These are phyloP conservation scores for Styela clava DNA, from an alignment of 23 tunicate species.

Conservation along the genomic window DNA sequence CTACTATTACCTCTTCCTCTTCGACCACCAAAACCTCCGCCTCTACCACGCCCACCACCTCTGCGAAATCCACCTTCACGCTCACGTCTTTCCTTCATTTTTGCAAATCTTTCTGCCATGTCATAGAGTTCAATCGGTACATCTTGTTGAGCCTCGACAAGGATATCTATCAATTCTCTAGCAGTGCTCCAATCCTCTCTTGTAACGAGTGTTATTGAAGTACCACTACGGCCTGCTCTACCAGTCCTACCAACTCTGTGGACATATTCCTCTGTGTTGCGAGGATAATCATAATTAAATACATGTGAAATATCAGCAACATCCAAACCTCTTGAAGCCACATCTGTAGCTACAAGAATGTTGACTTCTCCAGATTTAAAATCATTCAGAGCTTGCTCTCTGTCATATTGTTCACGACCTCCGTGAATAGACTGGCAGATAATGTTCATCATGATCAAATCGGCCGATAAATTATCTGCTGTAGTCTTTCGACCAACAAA, in stretches of 20 bases:
- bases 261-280: slow-evolving; percentile 95
- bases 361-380: slow-evolving; percentile 64
- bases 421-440: slow-evolving; percentile 85
- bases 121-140: slow-evolving; percentile 68
- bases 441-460: slow-evolving; percentile 32
- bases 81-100: slow-evolving; percentile 67
- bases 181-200: slow-evolving; percentile 84
- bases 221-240: slow-evolving; percentile 76
- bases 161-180: slow-evolving; percentile 62
- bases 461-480: slow-evolving; percentile 65
- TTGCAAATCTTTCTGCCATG: slow-evolving; percentile 85
- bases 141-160: slow-evolving; percentile 76
- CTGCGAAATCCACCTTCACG: slow-evolving; percentile 44
- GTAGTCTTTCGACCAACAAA: slow-evolving; percentile 65
- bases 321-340: slow-evolving; percentile 96
- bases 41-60: slow-evolving; percentile 35
- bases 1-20: neutral
- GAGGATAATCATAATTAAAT: slow-evolving; percentile 88
- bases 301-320: slow-evolving; percentile 95
- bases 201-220: slow-evolving; percentile 63
- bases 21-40: slow-evolving; percentile 8
- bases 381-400: slow-evolving; percentile 86
- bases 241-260: slow-evolving; percentile 98
- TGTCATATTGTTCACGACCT: slow-evolving; percentile 84
- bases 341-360: slow-evolving; percentile 89